Base-by-base conservation (phyloP, 2,113 vertebrate genomes). In the Corythoichthys haematopterus region DNA sequence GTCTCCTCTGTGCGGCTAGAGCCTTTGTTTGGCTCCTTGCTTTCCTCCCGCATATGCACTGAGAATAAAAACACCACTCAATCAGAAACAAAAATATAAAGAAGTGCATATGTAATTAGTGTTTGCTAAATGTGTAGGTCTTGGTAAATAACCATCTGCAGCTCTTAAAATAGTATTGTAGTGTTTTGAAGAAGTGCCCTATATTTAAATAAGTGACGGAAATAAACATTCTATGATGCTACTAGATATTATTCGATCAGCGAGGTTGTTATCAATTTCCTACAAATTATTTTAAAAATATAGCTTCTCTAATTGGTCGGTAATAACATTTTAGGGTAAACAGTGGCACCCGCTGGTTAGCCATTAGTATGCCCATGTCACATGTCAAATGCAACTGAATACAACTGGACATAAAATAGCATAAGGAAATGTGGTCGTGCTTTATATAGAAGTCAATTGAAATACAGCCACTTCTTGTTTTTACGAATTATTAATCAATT, bases 11-110 rank as follows among this genome's bases (percentile, higher is more conserved):
- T 78, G 53, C 74, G 82, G 37, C 85, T 90, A 51, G 79, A 88
- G 71, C 79, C 84, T 50, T 71, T 59, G 69, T 88, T 89, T 15
- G 70, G 65, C n/a, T 91, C 90, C 65, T 85, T 83, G n/a, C 75
- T 81, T 14, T 80, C 20, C 66, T 92, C 90, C 71, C 76, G 85
- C 1, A 80, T 57, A 66, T 71, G 76, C 36, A 82, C 89, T 92
- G 65, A 61, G 67, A 70, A n/a, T 63, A 43, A 65, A 69, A 20
- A 65, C 40, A 65, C 16, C 48, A 58, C 1, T 74, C 33, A 67
- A 69, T 37, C 38, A 57, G 10, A 66, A 38, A 37, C 15, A 60
- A 16, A 37, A 15, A 3, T 33, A 15, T 50, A 50, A 4, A 14
- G 3, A 50, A 50, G 14, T 50, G 47, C 4, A 15, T 50, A 50